These are phyloP conservation scores for Pristionchus arcanus DNA, from an alignment of 2,888 invertebrate genomes.

Conservation along the genomic window DNA sequence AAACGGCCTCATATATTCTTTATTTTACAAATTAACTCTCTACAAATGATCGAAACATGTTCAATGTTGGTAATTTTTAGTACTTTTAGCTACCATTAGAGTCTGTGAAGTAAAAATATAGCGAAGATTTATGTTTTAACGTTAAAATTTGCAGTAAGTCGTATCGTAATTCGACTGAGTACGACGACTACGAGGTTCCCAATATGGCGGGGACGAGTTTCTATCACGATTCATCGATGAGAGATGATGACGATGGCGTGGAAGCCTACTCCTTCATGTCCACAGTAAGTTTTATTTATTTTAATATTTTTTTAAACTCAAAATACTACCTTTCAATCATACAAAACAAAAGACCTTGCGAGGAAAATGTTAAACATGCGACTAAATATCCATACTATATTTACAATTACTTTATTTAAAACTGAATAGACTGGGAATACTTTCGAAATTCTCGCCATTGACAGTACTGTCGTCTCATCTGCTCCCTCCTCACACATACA, in stretches of 20 bases:
- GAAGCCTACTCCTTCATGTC: neutral
- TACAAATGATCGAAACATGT: no score
- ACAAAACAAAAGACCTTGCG: no score
- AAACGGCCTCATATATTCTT: no score
- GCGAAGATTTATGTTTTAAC: neutral
- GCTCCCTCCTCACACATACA: neutral
- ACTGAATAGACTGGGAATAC: neutral
- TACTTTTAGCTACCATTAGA: no score
- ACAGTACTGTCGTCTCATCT: neutral
- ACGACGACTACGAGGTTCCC: constrained; percentile 55
- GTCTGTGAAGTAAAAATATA: no score
- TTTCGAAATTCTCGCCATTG: neutral
- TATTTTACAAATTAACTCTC: no score
- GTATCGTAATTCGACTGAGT: constrained; percentile 10
- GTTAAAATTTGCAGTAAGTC: constrained; percentile 7
- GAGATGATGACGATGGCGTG: constrained; percentile 17
- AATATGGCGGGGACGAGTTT: constrained; percentile 46
- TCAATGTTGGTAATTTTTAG: no score
- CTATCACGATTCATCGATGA: constrained; percentile 32
- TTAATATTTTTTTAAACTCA: neutral
- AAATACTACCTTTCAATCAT: no score
- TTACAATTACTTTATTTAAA: neutral
- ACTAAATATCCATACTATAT: no score
- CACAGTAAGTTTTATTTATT: constrained; percentile 15
- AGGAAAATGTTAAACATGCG: no score